phyloP scores from a whole-genome alignment of 2,113 vertebrate genomes.

The Diphyllodes magnificus region DNA sequence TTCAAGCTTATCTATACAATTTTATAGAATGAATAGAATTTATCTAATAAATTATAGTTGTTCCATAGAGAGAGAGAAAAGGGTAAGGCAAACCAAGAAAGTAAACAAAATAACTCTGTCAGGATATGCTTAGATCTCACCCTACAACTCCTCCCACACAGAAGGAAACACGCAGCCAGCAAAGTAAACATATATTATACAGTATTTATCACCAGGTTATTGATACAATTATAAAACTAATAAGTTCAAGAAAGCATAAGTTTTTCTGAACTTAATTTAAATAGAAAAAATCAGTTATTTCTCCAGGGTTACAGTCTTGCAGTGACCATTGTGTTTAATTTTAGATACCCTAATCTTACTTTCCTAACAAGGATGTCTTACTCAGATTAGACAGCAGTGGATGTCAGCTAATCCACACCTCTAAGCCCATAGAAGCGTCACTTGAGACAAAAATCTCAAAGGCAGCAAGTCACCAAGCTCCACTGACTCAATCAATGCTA shows the following conservation, averaged over 20 bases:
- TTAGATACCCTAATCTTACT: background rate
- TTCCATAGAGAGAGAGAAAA: background rate
- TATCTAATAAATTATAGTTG: background rate
- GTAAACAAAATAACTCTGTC: background rate
- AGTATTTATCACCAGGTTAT: background rate
- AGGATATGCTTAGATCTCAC: background rate
- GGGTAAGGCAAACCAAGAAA: background rate
- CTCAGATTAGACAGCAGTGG: background rate
- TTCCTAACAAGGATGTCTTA: background rate
- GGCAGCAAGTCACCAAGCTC: background rate
- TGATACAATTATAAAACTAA: background rate
- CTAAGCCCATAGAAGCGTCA: background rate
- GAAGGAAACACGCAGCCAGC: background rate
- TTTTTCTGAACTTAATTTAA: background rate
- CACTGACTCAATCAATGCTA: background rate
- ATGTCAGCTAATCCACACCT: background rate
- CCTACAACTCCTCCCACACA: background rate
- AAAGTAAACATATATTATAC: background rate
- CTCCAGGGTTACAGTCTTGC: background rate
- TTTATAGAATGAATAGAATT: background rate
- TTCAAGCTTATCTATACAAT: background rate
- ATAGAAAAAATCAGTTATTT: background rate
- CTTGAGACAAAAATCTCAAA: background rate
- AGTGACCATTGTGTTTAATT: background rate
- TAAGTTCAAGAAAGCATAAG: background rate